Percentiles rank a stretch among this genome's conserved stretches.
Conservation (phyloP, 2,888 invertebrate species). For the Orthosia cruda region DNA sequence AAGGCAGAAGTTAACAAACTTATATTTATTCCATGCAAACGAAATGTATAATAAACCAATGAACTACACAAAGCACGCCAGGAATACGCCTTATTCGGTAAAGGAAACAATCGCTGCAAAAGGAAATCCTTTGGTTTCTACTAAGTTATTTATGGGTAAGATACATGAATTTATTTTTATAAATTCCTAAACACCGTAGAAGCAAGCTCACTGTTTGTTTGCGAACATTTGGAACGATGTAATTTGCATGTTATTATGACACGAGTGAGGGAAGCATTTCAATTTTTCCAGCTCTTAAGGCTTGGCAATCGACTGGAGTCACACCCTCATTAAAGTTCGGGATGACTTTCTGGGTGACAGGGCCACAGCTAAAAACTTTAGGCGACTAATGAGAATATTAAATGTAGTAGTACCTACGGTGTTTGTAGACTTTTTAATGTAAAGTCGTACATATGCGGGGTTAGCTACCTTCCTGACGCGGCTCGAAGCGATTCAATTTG, state of each 20-base stretch:
- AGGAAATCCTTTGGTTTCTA: slow-evolving; percentile 18
- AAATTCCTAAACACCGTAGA: slow-evolving; percentile 35
- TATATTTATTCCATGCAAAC: neutral
- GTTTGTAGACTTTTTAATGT: neutral
- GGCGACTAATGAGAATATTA: no score
- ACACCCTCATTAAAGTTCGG: slow-evolving; percentile 75
- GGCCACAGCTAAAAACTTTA: slow-evolving; percentile 38
- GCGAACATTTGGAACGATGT: slow-evolving; percentile 67
- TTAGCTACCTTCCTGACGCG: no score
- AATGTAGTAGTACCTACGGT: neutral
- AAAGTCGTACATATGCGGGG: no score
- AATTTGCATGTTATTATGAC: slow-evolving; percentile 80
- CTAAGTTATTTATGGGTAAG: slow-evolving; percentile 25
- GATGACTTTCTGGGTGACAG: slow-evolving; percentile 56
- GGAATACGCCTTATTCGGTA: no score
- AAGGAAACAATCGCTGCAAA: no score
- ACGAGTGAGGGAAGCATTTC: slow-evolving; percentile 74
- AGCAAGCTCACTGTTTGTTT: slow-evolving; percentile 18
- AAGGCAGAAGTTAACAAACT: neutral
- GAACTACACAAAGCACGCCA: neutral
- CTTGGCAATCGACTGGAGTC: slow-evolving; percentile 70
- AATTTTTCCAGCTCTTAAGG: slow-evolving; percentile 76
- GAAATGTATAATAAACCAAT: neutral
- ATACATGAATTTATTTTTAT: slow-evolving; percentile 49
- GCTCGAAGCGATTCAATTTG: no score